Evolutionary conservation across 1,140 invertebrate species (phyloP), one percentile per base, ranked within the genome.

Genomic region (Andrena cerasifolii): DNA sequence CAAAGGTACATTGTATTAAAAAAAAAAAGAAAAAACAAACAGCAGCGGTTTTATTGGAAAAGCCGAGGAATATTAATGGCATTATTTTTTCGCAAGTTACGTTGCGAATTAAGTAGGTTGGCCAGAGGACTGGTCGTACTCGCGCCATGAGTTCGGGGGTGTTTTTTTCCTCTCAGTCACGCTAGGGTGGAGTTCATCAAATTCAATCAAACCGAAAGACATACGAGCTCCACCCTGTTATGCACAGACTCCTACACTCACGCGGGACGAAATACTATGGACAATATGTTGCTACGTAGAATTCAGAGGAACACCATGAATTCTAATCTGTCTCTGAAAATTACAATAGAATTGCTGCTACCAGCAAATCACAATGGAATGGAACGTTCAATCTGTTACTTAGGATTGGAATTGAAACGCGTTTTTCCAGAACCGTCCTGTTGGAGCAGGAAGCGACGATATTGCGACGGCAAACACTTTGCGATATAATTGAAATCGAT

Each of bases 181-280:
- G 14, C 4, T 7, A 12, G 40, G 16, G 12, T 12, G 28, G 36
- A 66, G 51, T 58, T 68, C 51, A 36, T 75, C 21, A 45, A 58
- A 75, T 68, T 58, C 36, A 47, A 75, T 75, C 63, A 33, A 68
- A 45, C 36, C 5, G 63, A 58, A 58, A 67, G 53, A 67, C 68
- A 56, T 47, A 51, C 33, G 47, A 24, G 40, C 62, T 31, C 24
- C 33, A 8, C 12, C 26, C 36, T 31, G 61, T 1, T n/a, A 28
- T 26, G 18, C 16, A n/a, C n/a, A n/a, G n/a, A n/a, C n/a, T n/a
- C n/a, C 10, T 2, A 28, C 10, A n/a, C 49, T 62, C 61, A 43
- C 59, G 1, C 12, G 10, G 14, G 4, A 6, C 24, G 40, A 45
- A 75, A 58, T n/a, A 36, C 56, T 58, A 26, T 33, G 3, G 63